Conservation (phyloP, 2,797 vertebrate genomes). For the Peromyscus nudipes region DNA sequence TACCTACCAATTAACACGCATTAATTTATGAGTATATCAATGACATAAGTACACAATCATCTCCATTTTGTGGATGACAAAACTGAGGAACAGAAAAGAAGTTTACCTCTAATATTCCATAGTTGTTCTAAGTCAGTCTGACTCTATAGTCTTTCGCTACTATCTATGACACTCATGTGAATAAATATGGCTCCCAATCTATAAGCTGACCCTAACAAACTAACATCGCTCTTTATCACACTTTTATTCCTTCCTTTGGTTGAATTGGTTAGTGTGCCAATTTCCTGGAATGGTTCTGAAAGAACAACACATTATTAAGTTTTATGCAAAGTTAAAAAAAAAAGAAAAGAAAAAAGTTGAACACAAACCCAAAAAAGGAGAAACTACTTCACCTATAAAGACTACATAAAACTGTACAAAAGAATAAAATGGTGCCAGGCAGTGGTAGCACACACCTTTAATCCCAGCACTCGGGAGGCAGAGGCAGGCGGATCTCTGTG, state of each 20-base stretch:
- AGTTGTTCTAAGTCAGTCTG: constrained; percentile 21
- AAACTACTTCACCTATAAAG: neutral
- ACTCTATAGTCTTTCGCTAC: constrained; percentile 4
- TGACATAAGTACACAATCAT: neutral
- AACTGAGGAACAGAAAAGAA: constrained; percentile 50
- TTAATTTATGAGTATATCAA: neutral
- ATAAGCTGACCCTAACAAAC: neutral
- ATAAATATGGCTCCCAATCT: neutral
- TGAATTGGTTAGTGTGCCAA: constrained; percentile 13
- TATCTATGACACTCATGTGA: constrained; percentile 8
- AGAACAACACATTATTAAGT: neutral
- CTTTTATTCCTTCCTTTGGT: neutral
- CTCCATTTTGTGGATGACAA: constrained; percentile 8
- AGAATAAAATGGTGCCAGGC: constrained; percentile 15
- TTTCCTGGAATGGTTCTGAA: constrained; percentile 41
- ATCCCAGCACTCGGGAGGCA: too few species aligned
- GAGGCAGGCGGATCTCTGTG: too few species aligned
- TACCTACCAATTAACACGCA: neutral
- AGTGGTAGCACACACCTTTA: too few species aligned
- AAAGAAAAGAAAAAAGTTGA: neutral
- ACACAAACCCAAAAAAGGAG: neutral
- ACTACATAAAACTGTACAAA: neutral
- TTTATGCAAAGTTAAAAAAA: neutral
- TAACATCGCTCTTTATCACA: constrained; percentile 11
- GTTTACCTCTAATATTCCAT: neutral